A percentile compares a stretch with the other conserved stretches of the same genome.
Conservation (phyloP, 2,797 vertebrate species). For the Aythya fuligula region DNA sequence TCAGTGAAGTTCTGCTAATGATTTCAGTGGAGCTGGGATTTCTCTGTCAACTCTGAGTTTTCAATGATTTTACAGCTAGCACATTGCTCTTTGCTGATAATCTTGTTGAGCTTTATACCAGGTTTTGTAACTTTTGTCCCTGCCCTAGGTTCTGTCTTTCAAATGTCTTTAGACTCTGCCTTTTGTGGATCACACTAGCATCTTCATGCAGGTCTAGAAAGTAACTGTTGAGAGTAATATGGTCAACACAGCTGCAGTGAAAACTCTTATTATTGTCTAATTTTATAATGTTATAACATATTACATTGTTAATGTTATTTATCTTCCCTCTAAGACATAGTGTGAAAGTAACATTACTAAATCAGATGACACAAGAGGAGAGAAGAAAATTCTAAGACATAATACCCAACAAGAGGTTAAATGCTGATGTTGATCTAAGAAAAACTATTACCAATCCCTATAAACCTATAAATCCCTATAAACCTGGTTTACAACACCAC, state of each 20-base stretch:
- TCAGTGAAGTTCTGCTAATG: not conserved
- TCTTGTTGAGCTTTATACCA: not conserved
- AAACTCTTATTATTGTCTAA: not conserved
- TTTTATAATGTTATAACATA: not conserved
- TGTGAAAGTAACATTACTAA: not conserved
- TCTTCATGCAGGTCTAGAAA: not conserved
- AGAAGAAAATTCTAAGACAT: not conserved
- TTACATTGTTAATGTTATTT: not conserved
- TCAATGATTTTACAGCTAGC: not conserved
- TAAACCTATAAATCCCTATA: not conserved
- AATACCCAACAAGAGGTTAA: not conserved
- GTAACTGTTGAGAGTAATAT: not conserved
- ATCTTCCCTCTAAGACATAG: not conserved
- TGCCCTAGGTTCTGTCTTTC: not conserved
- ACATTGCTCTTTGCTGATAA: not conserved
- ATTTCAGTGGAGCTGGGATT: not conserved
- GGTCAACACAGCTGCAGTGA: not conserved
- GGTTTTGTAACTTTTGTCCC: not conserved
- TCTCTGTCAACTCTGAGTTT: not conserved
- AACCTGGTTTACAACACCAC: rapidly evolving
- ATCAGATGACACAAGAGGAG: not conserved
- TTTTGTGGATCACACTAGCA: not conserved
- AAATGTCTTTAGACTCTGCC: not conserved
- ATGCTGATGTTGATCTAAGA: not conserved
- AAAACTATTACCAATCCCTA: not conserved